Evolutionary conservation across 2,888 invertebrate species (phyloP), one percentile per base, ranked within the genome.

Genomic region (Rhagonycha lutea): DNA sequence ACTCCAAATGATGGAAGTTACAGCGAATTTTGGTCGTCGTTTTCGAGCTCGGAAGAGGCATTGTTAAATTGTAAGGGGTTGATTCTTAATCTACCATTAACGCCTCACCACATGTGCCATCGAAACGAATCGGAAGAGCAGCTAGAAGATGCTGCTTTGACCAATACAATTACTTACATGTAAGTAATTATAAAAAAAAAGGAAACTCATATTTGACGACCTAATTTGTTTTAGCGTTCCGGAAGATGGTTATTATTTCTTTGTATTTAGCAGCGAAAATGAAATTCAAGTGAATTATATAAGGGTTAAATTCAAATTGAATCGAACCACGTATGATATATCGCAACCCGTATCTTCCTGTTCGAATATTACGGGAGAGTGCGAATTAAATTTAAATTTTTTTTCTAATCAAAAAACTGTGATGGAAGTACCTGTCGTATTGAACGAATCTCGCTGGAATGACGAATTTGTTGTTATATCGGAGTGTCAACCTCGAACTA

Each of bases 251-350:
- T 95, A 94, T 86, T 95, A 95, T 83, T 95, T 95, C 88, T 94
- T 95, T 88, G 93, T 95, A 0, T 95, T 95, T 88, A 94, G 93
- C 85, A 94, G 94, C 7, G 94, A 95, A 85, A 95, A 95, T 84
- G 95, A 95, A 82, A 90, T 93, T 1, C 92, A 94, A 84, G 88
- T 90, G 8, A 94, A 94, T 87, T 93, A 91, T 85, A 90, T 95
- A 29, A 88, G 92, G 18, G 92, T 94, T 0, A 90, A 90, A 68
- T 93, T 95, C 84, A 90, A 92, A 70, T 89, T 95, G 0, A 90
- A 93, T 83, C 94, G 94, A 87, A 92, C 92, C 0, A 88, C 92
- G 8, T 95, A 94, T 85, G 91, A 95, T 83, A 90, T 93, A 1
- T 91, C 92, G 0, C 89, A 91, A 68, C 89, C 91, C 0, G 88